A percentile compares a stretch with the other conserved stretches of the same genome.
phyloP scores from a whole-genome alignment of 2,113 vertebrate genomes.

The Arenaria interpres region DNA sequence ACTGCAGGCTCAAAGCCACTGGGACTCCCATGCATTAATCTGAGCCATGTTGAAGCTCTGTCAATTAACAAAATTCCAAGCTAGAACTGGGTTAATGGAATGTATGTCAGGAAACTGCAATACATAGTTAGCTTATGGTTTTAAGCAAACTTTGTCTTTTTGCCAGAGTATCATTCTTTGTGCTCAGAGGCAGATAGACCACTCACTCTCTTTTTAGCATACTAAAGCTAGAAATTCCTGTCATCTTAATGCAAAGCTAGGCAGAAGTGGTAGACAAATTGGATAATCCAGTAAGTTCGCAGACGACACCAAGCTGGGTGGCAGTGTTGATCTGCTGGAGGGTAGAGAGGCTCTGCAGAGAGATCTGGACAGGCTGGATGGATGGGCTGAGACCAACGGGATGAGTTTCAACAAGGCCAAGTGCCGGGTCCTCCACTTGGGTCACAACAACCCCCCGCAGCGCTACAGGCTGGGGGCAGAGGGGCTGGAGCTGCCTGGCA shows the following conservation, averaged over 20 bases:
- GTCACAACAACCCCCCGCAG: no score
- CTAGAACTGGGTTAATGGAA: slow-evolving; percentile 45
- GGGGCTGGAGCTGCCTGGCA: no score
- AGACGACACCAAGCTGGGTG: no score
- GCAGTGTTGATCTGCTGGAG: no score
- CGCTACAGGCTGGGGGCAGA: no score
- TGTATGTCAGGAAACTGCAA: not conserved
- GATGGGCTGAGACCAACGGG: no score
- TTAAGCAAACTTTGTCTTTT: not conserved
- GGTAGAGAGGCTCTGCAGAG: no score
- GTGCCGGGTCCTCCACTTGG: no score
- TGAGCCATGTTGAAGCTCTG: not conserved
- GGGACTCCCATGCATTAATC: not conserved
- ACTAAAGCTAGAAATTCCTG: not conserved
- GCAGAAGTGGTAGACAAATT: not conserved
- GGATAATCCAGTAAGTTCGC: not conserved
- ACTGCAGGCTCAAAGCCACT: not conserved
- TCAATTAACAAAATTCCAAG: slow-evolving; percentile 5
- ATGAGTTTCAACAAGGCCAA: no score
- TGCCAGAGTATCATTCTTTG: not conserved
- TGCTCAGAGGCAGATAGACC: not conserved
- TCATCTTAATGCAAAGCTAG: not conserved
- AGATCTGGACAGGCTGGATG: no score
- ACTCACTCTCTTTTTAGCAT: not conserved
- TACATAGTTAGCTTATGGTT: not conserved